Conservation (phyloP, 1,140 invertebrate genomes). For the Ganaspis sp. region DNA sequence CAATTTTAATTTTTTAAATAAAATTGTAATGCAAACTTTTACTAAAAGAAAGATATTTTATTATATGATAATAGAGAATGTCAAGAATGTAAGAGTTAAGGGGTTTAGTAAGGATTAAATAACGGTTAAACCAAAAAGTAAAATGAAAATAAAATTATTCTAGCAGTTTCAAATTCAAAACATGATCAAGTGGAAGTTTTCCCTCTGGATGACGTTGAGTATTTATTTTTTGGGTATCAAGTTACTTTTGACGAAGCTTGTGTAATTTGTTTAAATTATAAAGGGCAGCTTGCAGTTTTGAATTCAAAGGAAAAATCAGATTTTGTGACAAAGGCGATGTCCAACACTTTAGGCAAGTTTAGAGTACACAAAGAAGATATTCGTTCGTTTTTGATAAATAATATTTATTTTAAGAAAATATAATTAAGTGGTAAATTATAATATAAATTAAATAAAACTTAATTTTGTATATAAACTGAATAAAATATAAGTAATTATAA, state of each 20-base stretch:
- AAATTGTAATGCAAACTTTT: too few species aligned
- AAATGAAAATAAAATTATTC: background rate
- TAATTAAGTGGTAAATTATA: too few species aligned
- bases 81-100: too few species aligned
- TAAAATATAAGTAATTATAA: too few species aligned
- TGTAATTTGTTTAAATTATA: constrained; percentile 49
- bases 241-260: constrained; percentile 53
- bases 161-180: constrained; percentile 20
- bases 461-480: too few species aligned
- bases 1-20: too few species aligned
- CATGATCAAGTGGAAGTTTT: constrained; percentile 28
- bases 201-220: constrained; percentile 47
- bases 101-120: too few species aligned
- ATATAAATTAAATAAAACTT: too few species aligned
- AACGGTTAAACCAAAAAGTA: too few species aligned
- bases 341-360: constrained; percentile 41
- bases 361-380: background rate
- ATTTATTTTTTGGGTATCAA: constrained; percentile 49
- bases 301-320: constrained; percentile 45
- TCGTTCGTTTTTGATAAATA: background rate
- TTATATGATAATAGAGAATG: too few species aligned
- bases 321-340: constrained; percentile 32
- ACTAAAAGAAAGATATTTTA: too few species aligned
- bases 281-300: constrained; percentile 48
- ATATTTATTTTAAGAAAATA: background rate